Evolutionary conservation across 2,113 vertebrate genomes (phyloP), one percentile per base, ranked within the genome.

Genomic region (Oenanthe melanoleuca): DNA sequence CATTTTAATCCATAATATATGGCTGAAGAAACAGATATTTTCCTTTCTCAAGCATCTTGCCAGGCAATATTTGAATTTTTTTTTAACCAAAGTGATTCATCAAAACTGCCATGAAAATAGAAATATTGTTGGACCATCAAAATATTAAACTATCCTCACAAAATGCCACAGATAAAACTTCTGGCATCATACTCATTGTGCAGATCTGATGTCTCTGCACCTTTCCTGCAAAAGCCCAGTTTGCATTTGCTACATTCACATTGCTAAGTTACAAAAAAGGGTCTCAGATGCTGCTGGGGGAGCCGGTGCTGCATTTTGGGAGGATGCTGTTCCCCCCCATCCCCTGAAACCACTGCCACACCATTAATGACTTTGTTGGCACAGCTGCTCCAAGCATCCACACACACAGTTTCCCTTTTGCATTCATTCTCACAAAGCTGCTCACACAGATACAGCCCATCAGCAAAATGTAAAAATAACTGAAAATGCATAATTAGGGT

Each of bases 391-490:
- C 0, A 0, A 75, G 71, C 75, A 50, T 26, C 9, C 28, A 29
- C 12, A 5, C 47, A 37, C 5, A 1, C 23, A 26, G 25, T 19
- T 20, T 83, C 13, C 56, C 47, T 93, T 66, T 31, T 33, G 42
- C 86, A 80, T 88, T 55, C 19, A 1, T 28, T 52, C 72, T 53
- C 72, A 45, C n/a, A 60, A 69, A 92, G 84, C 69, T 24, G 5
- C 79, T 82, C 11, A 3, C 55, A 31, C 29, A 88, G 56, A 86
- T 70, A 66, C 56, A 90, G 38, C 63, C 60, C 80, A 82, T 93
- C 91, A 97, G 82, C 89, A 92, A 95, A 89, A 94, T 33, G 37
- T 79, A 94, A 96, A 96, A 96, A 94, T 89, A 96, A 83, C 84
- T 37, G 31, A 37, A 94, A 85, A 80, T 42, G 77, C 12, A 52